Evolutionary conservation across 1,140 invertebrate species (phyloP), one percentile per base, ranked within the genome.

Genomic region (Dinoponera quadriceps): DNA sequence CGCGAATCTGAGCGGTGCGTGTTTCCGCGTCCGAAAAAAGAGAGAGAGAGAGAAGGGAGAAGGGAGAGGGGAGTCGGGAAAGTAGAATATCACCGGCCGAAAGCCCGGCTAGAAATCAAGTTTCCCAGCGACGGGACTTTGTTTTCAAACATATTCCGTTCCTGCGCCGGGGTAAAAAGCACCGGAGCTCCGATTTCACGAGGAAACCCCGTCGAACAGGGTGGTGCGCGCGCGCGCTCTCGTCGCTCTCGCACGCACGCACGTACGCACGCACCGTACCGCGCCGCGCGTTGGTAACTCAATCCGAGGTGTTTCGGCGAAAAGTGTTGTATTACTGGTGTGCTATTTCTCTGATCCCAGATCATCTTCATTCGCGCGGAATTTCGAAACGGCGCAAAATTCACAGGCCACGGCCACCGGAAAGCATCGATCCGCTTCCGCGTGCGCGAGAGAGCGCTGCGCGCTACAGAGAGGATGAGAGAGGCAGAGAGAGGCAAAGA

Each of bases 181-280:
- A 68, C 78, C 54, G 25, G 55, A 20, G 84, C 57, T 88, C 86
- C 86, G 75, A 72, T 88, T 88, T 88, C 86, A 88, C 85, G 77
- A 82, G 86, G 62, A 82, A 82, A 86, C 82, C 80, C 57, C 73
- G 68, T 22, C 57, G 60, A 84, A 82, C 73, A 63, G n/a, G 82
- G 59, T 29, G 72, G 63, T 27, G 65, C 22, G 62, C 51, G 51
- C 49, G 59, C 54, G 51, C 59, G 81, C 29, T 44, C 63, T 7
- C 60, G 29, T 13, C 18, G 18, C 51, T 33, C 48, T 51, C 16
- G 57, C 63, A 25, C 27, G 29, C 44, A 54, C 55, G 20, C 75
- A 75, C 72, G 60, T 20, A 9, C 22, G 62, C 73, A 14, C 72
- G 38, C 59, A 55, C 27, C 75, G 60, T 71, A 80, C 63, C 71